These are phyloP conservation scores for Lamellibrachia luymesi DNA, from an alignment of 1,140 invertebrate genomes.

Conservation along the genomic window DNA sequence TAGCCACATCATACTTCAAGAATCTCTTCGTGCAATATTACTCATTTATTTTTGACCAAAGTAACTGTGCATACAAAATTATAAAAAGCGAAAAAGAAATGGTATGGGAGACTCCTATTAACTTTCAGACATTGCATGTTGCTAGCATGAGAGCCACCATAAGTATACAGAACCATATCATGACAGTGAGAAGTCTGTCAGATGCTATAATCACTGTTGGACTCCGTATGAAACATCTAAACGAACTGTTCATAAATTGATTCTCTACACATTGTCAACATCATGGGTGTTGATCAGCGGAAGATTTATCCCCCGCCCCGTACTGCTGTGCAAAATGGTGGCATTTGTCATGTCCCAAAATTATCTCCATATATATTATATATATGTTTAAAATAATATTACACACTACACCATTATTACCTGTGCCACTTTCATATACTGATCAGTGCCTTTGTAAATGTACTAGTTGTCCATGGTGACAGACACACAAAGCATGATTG, in stretches of 20 bases:
- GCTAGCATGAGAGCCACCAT: too few relatives aligned
- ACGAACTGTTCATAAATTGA: neutral
- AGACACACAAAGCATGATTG: neutral
- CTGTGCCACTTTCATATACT: neutral
- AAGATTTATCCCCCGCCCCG: neutral
- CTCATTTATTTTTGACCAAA: too few relatives aligned
- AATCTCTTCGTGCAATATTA: neutral
- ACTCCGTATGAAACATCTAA: neutral
- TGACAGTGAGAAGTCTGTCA: neutral
- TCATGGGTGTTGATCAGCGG: neutral
- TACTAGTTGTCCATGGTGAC: neutral
- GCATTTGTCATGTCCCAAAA: too few relatives aligned
- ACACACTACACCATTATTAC: neutral
- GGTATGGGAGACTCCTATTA: neutral
- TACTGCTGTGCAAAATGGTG: too few relatives aligned
- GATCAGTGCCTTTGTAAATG: neutral
- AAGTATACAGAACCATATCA: neutral
- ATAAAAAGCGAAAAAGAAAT: neutral
- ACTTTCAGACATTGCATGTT: neutral
- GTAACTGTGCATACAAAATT: neutral
- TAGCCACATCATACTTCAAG: neutral
- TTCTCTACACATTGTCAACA: neutral
- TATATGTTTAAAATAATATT: too few relatives aligned
- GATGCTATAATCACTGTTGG: neutral
- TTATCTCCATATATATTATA: too few relatives aligned